phyloP scores from a whole-genome alignment of 2,797 vertebrate species.

The Manis javanica region DNA sequence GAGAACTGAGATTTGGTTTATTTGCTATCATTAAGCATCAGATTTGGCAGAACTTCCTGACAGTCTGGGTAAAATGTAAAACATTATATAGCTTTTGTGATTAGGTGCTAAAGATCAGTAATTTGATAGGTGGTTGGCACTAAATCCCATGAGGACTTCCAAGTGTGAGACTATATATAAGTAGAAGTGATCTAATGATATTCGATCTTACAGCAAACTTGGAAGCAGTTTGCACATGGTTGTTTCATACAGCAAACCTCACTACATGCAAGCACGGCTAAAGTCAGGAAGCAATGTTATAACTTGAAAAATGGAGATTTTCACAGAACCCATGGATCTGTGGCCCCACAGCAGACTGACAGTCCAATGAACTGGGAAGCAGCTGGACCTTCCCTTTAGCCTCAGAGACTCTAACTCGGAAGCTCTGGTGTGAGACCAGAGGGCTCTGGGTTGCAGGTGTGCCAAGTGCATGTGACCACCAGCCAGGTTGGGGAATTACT shows the following conservation, averaged over 20 bases:
- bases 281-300: background rate
- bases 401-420: slow-evolving; percentile 10
- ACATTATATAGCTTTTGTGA: background rate
- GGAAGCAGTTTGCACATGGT: background rate
- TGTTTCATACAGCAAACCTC: slow-evolving; percentile 11
- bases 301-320: background rate
- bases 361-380: slow-evolving; percentile 3
- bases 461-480: background rate
- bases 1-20: background rate
- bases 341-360: background rate
- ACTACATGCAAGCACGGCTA: background rate
- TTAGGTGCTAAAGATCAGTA: slow-evolving; percentile 21
- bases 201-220: background rate
- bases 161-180: slow-evolving; percentile 4
- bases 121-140: background rate
- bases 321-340: background rate
- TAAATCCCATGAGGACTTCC: slow-evolving; percentile 1
- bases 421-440: background rate
- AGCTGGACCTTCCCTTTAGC: background rate
- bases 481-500: background rate
- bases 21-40: slow-evolving; percentile 11
- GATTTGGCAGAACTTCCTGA: slow-evolving; percentile 14
- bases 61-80: slow-evolving; percentile 14
- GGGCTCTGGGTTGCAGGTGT: background rate
- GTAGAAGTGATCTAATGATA: background rate